Evolutionary conservation across 2,888 invertebrate genomes (phyloP), one percentile per base, ranked within the genome.

Genomic region (Sabatieria punctata): DNA sequence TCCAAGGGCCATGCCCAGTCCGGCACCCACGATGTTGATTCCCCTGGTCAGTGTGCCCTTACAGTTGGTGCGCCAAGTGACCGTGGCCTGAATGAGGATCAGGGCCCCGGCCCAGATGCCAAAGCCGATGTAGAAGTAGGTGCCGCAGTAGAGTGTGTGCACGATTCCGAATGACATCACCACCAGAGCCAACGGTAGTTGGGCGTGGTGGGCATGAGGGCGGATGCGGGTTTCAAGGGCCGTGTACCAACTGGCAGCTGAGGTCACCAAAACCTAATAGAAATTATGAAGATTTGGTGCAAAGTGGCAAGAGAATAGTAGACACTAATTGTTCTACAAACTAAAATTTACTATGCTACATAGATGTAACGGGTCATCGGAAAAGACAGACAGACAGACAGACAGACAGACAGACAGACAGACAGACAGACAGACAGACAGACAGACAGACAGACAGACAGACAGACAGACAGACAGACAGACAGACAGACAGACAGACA

Each of bases 141-240:
- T 35, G 43, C 24, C 8, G 35, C 43, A 43, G 24, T 22, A 35
- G 43, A 35, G 23, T 2, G 43, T 43, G 43, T 43, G 43, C n/a
- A 13, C n/a, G 30, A 15, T 2, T 2, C 43, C 41, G 3, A 18
- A 27, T 2, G 30, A 2, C 13, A 24, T 19, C 13, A n/a, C 18
- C 3, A 26, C 24, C n/a, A 41, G 6, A 23, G 25, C 41, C n/a
- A 41, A 21, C 4, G 15, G 15, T 8, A 41, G 4, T 21, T 41
- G 41, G 21, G 13, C 25, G 26, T 41, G 41, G n/a, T 24, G 23
- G 2, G 41, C 25, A n/a, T 26, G 25, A 13, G 18, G 13, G 26
- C 26, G 4, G 15, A 41, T n/a, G 8, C 21, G 4, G 26, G 22
- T 23, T 15, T 39, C 39, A 13, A 22, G 4, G 4, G 22, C 4